phyloP scores from a whole-genome alignment of 2,797 vertebrate species.

The Sebastes ruberrimus region DNA sequence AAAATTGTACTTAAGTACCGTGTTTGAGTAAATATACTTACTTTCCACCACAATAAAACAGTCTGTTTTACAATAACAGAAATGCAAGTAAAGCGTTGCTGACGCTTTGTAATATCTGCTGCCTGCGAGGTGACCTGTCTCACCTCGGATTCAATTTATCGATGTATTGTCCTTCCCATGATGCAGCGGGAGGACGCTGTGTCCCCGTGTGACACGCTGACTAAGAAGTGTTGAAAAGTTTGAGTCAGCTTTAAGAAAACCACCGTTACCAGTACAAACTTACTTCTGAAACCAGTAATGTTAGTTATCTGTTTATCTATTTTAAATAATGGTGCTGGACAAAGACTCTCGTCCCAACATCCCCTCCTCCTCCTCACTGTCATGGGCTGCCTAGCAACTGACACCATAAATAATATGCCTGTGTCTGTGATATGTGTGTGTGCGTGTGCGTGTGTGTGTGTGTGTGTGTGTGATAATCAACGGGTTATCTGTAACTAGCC shows the following conservation, averaged over 20 bases:
- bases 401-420: conserved; percentile 72
- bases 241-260: neutral
- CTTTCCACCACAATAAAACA: neutral
- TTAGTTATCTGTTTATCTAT: conserved; percentile 34
- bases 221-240: neutral
- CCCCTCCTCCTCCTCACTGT: conserved; percentile 53
- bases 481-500: conserved; percentile 34
- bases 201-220: neutral
- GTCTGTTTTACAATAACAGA: neutral
- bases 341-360: conserved; percentile 39
- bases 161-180: neutral
- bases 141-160: neutral
- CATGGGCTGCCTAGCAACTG: conserved; percentile 75
- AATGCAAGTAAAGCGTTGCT: neutral
- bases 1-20: too few species aligned
- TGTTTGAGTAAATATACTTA: too few species aligned
- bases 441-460: conserved; percentile 39
- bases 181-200: neutral
- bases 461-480: conserved; percentile 51
- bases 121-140: neutral
- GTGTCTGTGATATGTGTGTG: conserved; percentile 2
- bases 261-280: neutral
- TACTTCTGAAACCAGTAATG: neutral
- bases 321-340: conserved; percentile 59
- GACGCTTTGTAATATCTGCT: neutral